These are phyloP conservation scores for Eupithecia subumbrata DNA, from an alignment of 2,888 invertebrate genomes.

Conservation along the genomic window DNA sequence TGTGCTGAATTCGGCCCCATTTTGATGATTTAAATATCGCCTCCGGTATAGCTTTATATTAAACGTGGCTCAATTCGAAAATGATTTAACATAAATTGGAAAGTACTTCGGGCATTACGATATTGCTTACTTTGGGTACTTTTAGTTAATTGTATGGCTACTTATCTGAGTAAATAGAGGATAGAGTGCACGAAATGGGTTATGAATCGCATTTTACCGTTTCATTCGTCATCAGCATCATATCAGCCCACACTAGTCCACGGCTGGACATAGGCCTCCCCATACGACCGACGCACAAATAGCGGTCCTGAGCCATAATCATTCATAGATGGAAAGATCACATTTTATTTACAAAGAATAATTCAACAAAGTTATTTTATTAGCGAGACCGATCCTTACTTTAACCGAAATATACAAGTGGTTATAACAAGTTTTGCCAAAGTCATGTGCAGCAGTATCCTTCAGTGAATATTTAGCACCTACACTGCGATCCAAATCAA, in stretches of 20 bases:
- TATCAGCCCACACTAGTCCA: not conserved
- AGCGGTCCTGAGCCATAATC: no score
- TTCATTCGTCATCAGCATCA: not conserved
- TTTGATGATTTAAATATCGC: slow-evolving; percentile 37
- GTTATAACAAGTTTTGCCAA: no score
- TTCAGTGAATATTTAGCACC: no score
- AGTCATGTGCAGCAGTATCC: no score
- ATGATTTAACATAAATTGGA: slow-evolving; percentile 25
- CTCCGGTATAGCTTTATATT: slow-evolving; percentile 22
- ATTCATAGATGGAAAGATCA: no score
- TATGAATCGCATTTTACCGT: not conserved
- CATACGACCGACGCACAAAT: no score
- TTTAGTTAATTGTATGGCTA: slow-evolving; percentile 1
- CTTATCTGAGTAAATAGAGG: not conserved
- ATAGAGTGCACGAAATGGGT: not conserved
- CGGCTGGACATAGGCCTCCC: not conserved
- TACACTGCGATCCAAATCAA: no score
- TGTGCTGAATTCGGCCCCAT: slow-evolving; percentile 3
- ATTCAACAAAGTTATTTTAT: no score
- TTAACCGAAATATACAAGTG: no score
- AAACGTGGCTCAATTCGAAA: slow-evolving; percentile 14
- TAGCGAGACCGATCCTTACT: no score
- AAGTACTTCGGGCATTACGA: not conserved
- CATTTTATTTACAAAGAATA: no score
- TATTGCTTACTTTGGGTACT: slow-evolving; percentile 3